phyloP scores from a whole-genome alignment of 2,113 vertebrate genomes.

The Trogon surrucura region DNA sequence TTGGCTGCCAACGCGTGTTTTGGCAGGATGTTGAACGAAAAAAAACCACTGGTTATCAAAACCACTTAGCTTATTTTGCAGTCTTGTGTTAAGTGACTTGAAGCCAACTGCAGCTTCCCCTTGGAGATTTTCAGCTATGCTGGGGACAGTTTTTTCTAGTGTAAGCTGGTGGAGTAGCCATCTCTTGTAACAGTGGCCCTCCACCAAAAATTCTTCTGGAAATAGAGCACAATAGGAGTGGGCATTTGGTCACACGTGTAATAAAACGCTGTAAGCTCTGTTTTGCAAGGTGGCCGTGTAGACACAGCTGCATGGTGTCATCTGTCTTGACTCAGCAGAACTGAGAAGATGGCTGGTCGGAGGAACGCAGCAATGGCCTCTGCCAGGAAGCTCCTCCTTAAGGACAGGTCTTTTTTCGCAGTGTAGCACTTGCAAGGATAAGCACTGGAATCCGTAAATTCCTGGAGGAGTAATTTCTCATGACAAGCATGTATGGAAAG shows the following conservation, averaged over 20 bases:
- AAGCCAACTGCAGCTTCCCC: not conserved
- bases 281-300: accelerated
- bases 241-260: not conserved
- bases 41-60: not conserved
- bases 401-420: accelerated
- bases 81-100: not conserved
- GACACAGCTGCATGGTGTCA: not conserved
- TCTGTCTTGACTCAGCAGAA: not conserved
- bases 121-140: not conserved
- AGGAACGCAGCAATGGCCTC: not conserved
- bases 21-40: not conserved
- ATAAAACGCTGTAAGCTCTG: not conserved
- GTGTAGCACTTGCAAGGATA: not conserved
- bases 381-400: not conserved
- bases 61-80: not conserved
- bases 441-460: not conserved
- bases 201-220: not conserved
- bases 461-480: not conserved
- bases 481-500: not conserved
- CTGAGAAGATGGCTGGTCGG: not conserved
- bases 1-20: not conserved
- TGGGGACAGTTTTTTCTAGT: not conserved
- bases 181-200: not conserved
- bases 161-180: not conserved
- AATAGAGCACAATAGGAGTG: not conserved